Conservation (phyloP, 2,113 vertebrate genomes). For the Prunella fulvescens region DNA sequence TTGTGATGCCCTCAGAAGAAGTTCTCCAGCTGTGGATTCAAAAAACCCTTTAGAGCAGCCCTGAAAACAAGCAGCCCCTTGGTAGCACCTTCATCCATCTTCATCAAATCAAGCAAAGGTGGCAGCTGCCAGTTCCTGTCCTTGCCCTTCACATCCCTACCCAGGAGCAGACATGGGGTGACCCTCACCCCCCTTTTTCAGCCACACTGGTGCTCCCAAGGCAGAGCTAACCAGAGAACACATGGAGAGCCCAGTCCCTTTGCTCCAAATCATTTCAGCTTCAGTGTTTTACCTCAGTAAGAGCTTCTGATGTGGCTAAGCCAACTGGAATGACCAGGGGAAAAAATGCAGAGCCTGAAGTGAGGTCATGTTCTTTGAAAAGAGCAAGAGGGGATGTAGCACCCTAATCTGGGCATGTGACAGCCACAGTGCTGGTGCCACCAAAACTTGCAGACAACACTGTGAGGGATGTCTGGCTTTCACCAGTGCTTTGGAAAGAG, state of each 20-base stretch:
- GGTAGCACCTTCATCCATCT: background rate
- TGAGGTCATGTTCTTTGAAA: background rate
- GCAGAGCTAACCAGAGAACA: background rate
- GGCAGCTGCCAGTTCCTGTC: background rate
- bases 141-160: background rate
- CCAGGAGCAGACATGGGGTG: background rate
- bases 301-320: accelerated
- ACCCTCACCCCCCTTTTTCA: background rate
- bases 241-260: background rate
- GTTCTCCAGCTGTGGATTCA: constrained; percentile 39
- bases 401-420: background rate
- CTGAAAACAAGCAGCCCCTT: background rate
- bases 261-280: background rate
- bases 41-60: background rate
- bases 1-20: constrained; percentile 47
- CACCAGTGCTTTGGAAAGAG: background rate
- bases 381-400: background rate
- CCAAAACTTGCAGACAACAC: background rate
- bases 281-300: background rate
- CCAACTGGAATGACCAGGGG: background rate
- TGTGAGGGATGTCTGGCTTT: background rate
- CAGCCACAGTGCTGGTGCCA: background rate
- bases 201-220: background rate
- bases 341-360: background rate
- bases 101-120: background rate